phyloP scores from a whole-genome alignment of 2,888 invertebrate species.

The Amiota mariae region DNA sequence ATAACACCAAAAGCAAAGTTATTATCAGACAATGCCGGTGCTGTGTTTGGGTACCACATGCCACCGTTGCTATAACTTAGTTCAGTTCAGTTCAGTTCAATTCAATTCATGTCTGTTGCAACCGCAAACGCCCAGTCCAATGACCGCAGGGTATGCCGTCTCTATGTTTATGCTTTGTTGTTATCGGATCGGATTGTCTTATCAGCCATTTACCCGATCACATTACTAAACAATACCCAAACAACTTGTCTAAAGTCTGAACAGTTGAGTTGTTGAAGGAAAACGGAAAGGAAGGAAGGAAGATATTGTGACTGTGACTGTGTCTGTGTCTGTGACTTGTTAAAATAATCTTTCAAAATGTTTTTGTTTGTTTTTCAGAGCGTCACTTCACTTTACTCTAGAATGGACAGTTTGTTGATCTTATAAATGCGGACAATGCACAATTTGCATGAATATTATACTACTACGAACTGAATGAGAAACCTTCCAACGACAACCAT shows the following conservation, averaged over 20 bases:
- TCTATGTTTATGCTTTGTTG: background rate
- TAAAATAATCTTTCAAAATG: conserved; percentile 11
- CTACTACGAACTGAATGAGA: too few relatives aligned
- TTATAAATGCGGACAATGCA: background rate
- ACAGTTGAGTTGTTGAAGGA: too few relatives aligned
- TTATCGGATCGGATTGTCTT: background rate
- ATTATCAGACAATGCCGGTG: too few relatives aligned
- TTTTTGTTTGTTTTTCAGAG: background rate
- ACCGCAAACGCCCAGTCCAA: background rate
- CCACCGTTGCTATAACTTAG: too few relatives aligned
- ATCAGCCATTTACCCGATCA: conserved; percentile 18
- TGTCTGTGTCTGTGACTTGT: background rate
- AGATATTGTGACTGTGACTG: background rate
- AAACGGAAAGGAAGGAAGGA: background rate
- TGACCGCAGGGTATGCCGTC: background rate
- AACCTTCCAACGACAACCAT: too few relatives aligned
- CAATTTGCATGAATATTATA: background rate
- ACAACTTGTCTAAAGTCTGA: background rate
- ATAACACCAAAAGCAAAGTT: too few relatives aligned
- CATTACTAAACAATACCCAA: conserved; percentile 2
- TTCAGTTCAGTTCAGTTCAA: too few relatives aligned
- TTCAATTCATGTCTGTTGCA: too few relatives aligned
- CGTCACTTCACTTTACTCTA: too few relatives aligned
- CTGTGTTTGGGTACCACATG: too few relatives aligned
- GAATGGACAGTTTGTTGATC: conserved; percentile 9